Conservation (phyloP, 2,888 invertebrate species). For the Brenthis hecate region DNA sequence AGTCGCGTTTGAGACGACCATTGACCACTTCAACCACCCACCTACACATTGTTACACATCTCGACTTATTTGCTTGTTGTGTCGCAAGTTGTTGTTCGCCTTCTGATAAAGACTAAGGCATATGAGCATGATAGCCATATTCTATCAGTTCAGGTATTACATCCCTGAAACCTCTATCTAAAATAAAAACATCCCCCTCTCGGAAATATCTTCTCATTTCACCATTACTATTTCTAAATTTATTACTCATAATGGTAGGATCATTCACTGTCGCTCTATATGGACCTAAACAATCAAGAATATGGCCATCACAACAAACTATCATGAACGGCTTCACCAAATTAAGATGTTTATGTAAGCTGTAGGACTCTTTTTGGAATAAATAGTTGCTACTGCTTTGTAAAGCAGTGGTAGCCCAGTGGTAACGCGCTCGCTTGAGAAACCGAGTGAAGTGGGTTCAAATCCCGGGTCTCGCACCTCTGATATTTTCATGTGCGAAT, state of each 20-base stretch:
- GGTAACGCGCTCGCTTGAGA: too few relatives aligned
- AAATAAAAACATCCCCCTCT: constrained; percentile 6
- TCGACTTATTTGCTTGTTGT: constrained; percentile 5
- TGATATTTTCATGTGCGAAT: too few relatives aligned
- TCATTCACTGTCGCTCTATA: constrained; percentile 17
- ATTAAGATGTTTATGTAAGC: constrained; percentile 21
- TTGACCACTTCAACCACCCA: constrained; percentile 35
- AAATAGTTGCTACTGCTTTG: constrained; percentile 22
- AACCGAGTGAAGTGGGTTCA: too few relatives aligned
- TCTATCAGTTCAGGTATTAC: not conserved
- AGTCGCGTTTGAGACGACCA: constrained; percentile 34
- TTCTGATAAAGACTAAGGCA: not conserved
- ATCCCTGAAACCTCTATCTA: not conserved
- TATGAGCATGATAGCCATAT: too few relatives aligned
- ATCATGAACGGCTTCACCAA: constrained; percentile 18
- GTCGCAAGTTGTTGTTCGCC: not conserved
- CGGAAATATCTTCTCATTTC: constrained; percentile 3
- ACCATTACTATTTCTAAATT: not conserved
- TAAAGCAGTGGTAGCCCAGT: too few relatives aligned
- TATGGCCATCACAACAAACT: constrained; percentile 26
- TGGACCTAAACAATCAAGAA: constrained; percentile 20
- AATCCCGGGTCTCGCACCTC: too few relatives aligned
- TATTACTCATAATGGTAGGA: constrained; percentile 18
- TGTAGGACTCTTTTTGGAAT: constrained; percentile 25
- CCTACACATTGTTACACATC: constrained; percentile 7